Evolutionary conservation across 2,797 vertebrate species (phyloP), one percentile per base, ranked within the genome.

Genomic region (Rachycentron canadum): DNA sequence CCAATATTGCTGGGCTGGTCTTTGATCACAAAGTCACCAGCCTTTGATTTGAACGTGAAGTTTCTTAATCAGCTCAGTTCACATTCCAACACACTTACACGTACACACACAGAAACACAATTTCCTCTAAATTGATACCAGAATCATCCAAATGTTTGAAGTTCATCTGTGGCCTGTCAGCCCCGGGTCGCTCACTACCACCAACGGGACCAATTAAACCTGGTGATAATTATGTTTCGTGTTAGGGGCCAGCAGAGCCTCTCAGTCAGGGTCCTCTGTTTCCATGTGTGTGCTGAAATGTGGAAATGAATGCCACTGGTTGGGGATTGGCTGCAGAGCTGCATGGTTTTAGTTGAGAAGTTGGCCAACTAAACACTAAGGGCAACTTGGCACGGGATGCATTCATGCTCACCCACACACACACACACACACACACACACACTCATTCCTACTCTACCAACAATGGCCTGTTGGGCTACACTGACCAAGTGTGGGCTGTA

Each of bases 101-200:
- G 23, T 58, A 62, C 49, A 52, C 61, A 41, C 26, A 21, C 13
- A 71, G 40, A 75, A 60, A 79, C 62, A 56, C 26, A 62, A n/a
- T 59, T 68, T 28, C 40, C 34, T 40, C 57, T 49, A 80, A 89
- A 91, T 81, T 78, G 72, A 86, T 79, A 34, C 86, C 90, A 88
- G 89, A 79, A 75, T 81, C 68, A 43, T 79, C n/a, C 45, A 26
- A 76, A 74, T 76, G 74, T 89, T 85, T 85, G 76, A 88, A 80
- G 85, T 69, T 66, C 36, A 45, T 76, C 56, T 60, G 55, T 6
- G 30, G 69, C 62, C 65, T 58, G 70, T 84, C 67, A 81, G 70
- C 62, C 30, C 32, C 0, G 16, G 62, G 50, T 56, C 50, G 6
- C 63, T 84, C 68, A 50, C 47, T 25, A 19, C 59, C 71, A 59